phyloP scores from a whole-genome alignment of 92 coral and sea anemone species.

The Isaurus tuberculatus region DNA sequence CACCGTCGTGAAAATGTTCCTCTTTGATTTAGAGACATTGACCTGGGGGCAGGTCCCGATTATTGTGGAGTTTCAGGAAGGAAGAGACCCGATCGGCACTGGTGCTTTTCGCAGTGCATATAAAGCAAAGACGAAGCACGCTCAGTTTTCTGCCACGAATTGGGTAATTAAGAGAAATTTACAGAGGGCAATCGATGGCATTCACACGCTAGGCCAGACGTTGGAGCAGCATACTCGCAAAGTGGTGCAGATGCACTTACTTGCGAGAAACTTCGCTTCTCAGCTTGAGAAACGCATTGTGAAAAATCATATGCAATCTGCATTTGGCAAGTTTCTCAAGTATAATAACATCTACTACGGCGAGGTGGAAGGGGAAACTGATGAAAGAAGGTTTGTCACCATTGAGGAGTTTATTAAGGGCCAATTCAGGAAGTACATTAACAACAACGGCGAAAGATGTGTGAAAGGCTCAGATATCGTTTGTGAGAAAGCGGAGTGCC shows the following conservation, averaged over 20 bases:
- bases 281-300: slow-evolving; percentile 26
- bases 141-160: slow-evolving; percentile 25
- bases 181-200: slow-evolving; percentile 48
- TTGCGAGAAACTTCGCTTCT: slow-evolving; percentile 66
- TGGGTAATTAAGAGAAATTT: slow-evolving; percentile 74
- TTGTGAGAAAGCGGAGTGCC: slow-evolving; percentile 65
- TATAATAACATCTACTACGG: slow-evolving; percentile 68
- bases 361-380: slow-evolving; percentile 45
- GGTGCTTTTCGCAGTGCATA: slow-evolving; percentile 63
- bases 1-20: slow-evolving; percentile 42
- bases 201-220: slow-evolving; percentile 34
- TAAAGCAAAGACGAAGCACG: slow-evolving; percentile 53
- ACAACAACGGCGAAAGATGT: slow-evolving; percentile 71
- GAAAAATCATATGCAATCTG: slow-evolving; percentile 7
- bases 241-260: slow-evolving; percentile 72
- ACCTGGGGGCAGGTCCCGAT: slow-evolving; percentile 52
- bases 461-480: slow-evolving; percentile 33
- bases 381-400: slow-evolving; percentile 53
- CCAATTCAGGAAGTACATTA: slow-evolving; percentile 63
- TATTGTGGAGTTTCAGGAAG: slow-evolving; percentile 53
- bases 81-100: slow-evolving; percentile 41
- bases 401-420: slow-evolving; percentile 76
- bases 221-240: slow-evolving; percentile 62
- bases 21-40: slow-evolving; percentile 49
- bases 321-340: slow-evolving; percentile 49